phyloP scores from a whole-genome alignment of 2,797 vertebrate genomes.

The Gymnoscopelus microlampas region DNA sequence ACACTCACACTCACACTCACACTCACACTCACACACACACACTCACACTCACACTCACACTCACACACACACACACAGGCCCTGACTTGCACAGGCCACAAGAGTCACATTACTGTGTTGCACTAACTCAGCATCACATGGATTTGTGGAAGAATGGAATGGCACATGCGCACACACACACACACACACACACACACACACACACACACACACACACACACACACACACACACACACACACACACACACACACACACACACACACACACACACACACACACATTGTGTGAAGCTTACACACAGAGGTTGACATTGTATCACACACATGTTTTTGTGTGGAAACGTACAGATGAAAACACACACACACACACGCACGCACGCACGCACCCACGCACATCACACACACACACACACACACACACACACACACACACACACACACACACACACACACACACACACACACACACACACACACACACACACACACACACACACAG shows the following conservation, averaged over 20 bases:
- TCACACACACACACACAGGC: slow-evolving; percentile 24
- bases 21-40: neutral
- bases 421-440: slow-evolving; percentile 3
- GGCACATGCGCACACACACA: neutral
- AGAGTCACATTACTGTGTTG: slow-evolving; percentile 52
- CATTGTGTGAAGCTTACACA: slow-evolving; percentile 34
- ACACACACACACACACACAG: slow-evolving; percentile 2
- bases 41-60: slow-evolving; percentile 14
- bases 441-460: slow-evolving; percentile 1
- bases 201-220: too few species aligned
- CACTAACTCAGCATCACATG: slow-evolving; percentile 70
- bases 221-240: slow-evolving; percentile 33
- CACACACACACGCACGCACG: too few species aligned
- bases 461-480: slow-evolving; percentile 12
- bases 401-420: slow-evolving; percentile 8
- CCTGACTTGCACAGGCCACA: slow-evolving; percentile 34
- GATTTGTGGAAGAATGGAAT: slow-evolving; percentile 66
- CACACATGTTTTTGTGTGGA: slow-evolving; percentile 33
- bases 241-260: slow-evolving; percentile 20
- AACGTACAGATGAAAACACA: neutral
- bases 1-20: slow-evolving; percentile 24
- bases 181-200: too few species aligned
- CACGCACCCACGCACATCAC: slow-evolving; percentile 1
- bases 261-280: slow-evolving; percentile 26
- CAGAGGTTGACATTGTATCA: slow-evolving; percentile 17